Base-by-base conservation (phyloP, 2,888 invertebrate genomes). In the Lasius fuliginosus region DNA sequence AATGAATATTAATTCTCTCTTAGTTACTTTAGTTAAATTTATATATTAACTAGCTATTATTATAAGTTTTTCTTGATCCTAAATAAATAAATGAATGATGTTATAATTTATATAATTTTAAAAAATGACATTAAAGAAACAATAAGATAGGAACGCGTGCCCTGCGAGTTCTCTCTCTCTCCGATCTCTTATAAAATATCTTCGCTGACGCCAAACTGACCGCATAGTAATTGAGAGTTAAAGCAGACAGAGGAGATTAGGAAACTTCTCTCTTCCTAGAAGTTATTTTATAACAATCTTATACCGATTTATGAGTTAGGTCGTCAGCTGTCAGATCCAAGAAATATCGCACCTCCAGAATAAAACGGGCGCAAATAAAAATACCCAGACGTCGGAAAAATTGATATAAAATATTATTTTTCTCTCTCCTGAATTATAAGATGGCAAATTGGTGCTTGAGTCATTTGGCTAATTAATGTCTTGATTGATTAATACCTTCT, bases 401-500 rank as follows among this genome's bases (percentile, higher is more conserved):
- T 42, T 33, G 27, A 11, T 46, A 79, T 23, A 8, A 49, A 18
- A 69, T 23, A 23, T 15, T 53, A n/a, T 15, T 23, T 60, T 69
- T 60, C 46, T 60, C 69, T 36, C 1, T 33, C 46, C 42, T 33
- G 6, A 65, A 65, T 76, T 65, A 53, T 56, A 46, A 69, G 23
- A 60, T 8, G 46, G 60, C 46, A 60, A 60, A 81, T 81, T 81
- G 4, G 4, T n/a, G 46, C 8, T 18, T 11, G 6, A 69, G 33
- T 36, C 11, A 12, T 46, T 60, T 18, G 33, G 33, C 42, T 46
- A 69, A 79, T 79, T 69, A 69, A 69, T 15, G 46, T 18, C 56
- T 42, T 77, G 60, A 69, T 69, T 79, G 46, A 81, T 69, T 81
- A 81, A 81, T 71, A 60, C 60, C 71, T 69, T 71, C 36, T 69